Conservation (phyloP, 2,797 vertebrate genomes). For the Sebastes reedi region DNA sequence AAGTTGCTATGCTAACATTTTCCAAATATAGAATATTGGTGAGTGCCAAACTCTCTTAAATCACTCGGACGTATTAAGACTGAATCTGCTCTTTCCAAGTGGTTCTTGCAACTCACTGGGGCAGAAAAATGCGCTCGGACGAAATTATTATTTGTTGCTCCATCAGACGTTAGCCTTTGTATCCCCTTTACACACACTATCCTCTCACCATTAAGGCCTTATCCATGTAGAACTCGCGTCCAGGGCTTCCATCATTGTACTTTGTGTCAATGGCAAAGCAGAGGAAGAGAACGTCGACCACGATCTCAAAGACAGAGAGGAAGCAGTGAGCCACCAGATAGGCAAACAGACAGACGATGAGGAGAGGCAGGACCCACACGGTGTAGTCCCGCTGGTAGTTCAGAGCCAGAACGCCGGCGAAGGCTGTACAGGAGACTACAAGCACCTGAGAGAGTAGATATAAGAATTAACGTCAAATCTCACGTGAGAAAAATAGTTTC, state of each 20-base stretch:
- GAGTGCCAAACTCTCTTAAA: background rate
- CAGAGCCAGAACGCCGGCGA: conserved; percentile 91
- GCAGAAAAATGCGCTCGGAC: background rate
- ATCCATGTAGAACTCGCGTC: conserved; percentile 97
- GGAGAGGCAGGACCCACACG: conserved; percentile 94
- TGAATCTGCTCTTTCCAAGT: accelerated
- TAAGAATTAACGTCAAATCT: background rate
- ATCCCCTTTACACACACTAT: background rate
- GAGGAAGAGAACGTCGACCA: conserved; percentile 97
- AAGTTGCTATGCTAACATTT: background rate
- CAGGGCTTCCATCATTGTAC: conserved; percentile 95
- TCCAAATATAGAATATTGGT: background rate
- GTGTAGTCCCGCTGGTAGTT: conserved; percentile 98
- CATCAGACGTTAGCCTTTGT: background rate
- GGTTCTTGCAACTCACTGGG: background rate
- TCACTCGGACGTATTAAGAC: background rate
- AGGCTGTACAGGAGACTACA: conserved; percentile 87
- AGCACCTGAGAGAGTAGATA: conserved; percentile 59
- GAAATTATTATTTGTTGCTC: background rate
- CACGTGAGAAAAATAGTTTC: background rate
- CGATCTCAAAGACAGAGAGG: conserved; percentile 97
- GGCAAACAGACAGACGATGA: conserved; percentile 96
- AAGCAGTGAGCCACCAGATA: conserved; percentile 99
- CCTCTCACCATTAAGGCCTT: conserved; percentile 94
- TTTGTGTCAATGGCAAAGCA: conserved; percentile 98